These are phyloP conservation scores for Acholoe squamosa DNA, from an alignment of 2,888 invertebrate species.

Conservation along the genomic window DNA sequence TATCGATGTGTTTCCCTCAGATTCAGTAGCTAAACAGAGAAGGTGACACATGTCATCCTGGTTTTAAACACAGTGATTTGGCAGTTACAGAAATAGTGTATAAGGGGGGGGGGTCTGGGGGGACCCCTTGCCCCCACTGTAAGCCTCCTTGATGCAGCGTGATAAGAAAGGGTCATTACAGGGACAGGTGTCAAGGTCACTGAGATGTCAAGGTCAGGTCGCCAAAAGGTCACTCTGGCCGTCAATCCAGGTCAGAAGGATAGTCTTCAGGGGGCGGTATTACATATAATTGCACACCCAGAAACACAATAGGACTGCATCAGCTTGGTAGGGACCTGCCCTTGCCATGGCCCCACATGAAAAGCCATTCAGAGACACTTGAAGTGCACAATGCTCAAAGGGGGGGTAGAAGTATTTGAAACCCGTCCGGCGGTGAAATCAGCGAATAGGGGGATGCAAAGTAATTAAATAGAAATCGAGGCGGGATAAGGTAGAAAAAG, in stretches of 20 bases:
- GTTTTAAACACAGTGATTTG: not conserved
- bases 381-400: conserved; percentile 21
- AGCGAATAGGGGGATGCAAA: conserved; percentile 41
- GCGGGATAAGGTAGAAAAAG: conserved; percentile 19
- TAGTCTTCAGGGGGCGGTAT: not conserved
- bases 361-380: conserved; percentile 42
- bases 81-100: not conserved
- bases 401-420: not conserved
- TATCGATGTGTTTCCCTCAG: not conserved
- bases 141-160: not conserved
- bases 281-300: conserved; percentile 56
- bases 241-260: not conserved
- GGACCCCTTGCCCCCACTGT: not conserved
- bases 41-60: not conserved
- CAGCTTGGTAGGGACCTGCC: not conserved
- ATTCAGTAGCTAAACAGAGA: not conserved
- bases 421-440: conserved; percentile 21
- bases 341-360: not conserved
- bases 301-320: conserved; percentile 7
- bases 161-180: conserved; percentile 54
- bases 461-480: conserved; percentile 45
- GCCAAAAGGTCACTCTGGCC: not conserved
- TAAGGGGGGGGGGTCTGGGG: not conserved
- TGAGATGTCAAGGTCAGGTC: conserved; percentile 30
- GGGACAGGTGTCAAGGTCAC: conserved; percentile 53